Evolutionary conservation across 2,113 vertebrate genomes (phyloP).

Genomic region (Eurypyga helias): DNA sequence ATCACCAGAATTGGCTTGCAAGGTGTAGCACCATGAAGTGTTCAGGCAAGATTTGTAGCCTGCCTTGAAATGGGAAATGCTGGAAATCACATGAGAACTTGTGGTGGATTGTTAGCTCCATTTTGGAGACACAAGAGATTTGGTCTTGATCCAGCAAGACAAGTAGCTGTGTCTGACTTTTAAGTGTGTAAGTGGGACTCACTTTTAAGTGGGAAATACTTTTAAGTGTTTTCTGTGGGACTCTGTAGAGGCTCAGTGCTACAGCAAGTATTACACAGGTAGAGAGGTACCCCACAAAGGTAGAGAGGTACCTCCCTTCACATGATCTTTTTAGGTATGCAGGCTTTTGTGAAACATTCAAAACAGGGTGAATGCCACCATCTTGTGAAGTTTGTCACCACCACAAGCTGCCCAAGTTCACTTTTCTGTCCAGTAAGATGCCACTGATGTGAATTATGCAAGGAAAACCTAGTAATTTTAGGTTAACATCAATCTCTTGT

Average conservation of each 20-base stretch:
- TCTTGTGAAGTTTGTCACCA: not conserved
- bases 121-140: not conserved
- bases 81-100: not conserved
- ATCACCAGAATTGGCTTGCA: not conserved
- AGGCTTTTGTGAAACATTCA: not conserved
- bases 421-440: not conserved
- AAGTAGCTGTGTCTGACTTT: not conserved
- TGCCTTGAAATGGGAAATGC: not conserved
- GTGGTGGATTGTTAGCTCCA: not conserved
- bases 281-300: not conserved
- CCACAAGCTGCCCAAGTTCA: not conserved
- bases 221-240: not conserved
- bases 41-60: not conserved
- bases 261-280: not conserved
- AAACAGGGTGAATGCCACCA: not conserved
- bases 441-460: not conserved
- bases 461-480: not conserved
- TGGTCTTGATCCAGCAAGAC: not conserved
- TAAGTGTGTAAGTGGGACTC: not conserved
- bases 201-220: too few species aligned
- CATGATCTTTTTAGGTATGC: not conserved
- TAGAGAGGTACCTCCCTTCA: not conserved
- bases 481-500: not conserved
- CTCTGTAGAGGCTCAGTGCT: not conserved
- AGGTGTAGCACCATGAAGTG: not conserved